Conservation (phyloP, 2,113 vertebrate genomes). For the Oncorhynchus mykiss region DNA sequence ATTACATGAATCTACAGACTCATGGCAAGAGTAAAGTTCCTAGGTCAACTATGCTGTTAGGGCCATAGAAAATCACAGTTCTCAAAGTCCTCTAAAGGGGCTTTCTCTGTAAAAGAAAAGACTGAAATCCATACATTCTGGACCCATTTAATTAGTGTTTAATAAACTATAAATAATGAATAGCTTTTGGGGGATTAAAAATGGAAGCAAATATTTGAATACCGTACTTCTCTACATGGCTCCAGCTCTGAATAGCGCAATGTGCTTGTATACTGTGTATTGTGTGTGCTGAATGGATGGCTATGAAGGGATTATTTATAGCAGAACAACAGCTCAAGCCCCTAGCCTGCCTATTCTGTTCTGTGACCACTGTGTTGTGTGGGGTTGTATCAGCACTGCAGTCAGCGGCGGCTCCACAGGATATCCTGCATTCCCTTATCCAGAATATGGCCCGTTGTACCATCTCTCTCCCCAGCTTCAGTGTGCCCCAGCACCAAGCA, state of each 20-base stretch:
- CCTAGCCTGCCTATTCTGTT: conserved; percentile 6
- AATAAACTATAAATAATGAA: not conserved
- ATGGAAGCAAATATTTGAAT: not conserved
- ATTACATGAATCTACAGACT: no score
- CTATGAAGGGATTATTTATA: conserved; percentile 31
- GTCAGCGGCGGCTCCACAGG: no score
- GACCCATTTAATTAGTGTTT: not conserved
- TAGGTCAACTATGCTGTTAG: no score
- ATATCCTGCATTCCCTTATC: conserved; percentile 13
- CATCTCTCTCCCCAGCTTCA: not conserved
- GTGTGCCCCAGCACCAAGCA: not conserved
- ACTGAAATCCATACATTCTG: not conserved
- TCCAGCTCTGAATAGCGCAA: conserved; percentile 15
- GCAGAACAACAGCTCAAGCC: conserved; percentile 9
- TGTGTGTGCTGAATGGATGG: conserved; percentile 20
- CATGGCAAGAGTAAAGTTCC: no score
- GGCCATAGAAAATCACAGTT: not conserved
- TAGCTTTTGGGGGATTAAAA: not conserved
- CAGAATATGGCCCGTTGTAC: not conserved
- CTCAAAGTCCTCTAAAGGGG: not conserved
- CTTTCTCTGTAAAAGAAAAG: not conserved
- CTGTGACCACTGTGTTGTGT: conserved; percentile 16
- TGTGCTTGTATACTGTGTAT: conserved; percentile 12
- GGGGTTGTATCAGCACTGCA: conserved; percentile 22
- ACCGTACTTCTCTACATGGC: no score